These are phyloP conservation scores for Micromussa lordhowensis DNA, from an alignment of 92 coral and sea anemone species.

Conservation along the genomic window DNA sequence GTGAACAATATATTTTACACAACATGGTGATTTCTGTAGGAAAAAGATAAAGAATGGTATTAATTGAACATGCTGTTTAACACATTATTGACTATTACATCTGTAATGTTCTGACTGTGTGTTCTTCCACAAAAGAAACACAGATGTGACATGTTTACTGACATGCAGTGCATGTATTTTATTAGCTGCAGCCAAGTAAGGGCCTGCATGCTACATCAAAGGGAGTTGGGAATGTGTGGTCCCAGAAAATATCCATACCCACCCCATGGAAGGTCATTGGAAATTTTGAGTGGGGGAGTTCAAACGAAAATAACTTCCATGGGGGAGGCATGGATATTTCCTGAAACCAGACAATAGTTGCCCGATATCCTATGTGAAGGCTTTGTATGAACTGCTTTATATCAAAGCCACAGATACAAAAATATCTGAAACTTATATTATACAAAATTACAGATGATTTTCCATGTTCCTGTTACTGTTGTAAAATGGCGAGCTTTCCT, in stretches of 20 bases:
- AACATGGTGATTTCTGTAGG: constrained; percentile 14
- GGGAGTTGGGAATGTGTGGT: constrained; percentile 17
- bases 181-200: background rate
- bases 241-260: too few relatives aligned
- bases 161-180: background rate
- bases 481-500: constrained; percentile 42
- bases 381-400: constrained; percentile 43
- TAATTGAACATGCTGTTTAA: background rate
- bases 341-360: constrained; percentile 37
- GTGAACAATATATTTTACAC: background rate
- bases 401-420: constrained; percentile 48
- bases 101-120: background rate
- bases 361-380: constrained; percentile 26
- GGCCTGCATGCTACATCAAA: constrained; percentile 6
- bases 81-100: background rate
- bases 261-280: too few relatives aligned
- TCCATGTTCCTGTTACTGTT: constrained; percentile 42
- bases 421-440: constrained; percentile 37
- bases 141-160: too few relatives aligned
- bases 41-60: constrained; percentile 10
- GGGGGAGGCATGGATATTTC: too few relatives aligned
- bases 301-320: too few relatives aligned
- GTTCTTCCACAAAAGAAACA: too few relatives aligned
- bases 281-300: too few relatives aligned
- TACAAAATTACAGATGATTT: constrained; percentile 41